phyloP scores from a whole-genome alignment of 2,797 vertebrate species.

The Rachycentron canadum region DNA sequence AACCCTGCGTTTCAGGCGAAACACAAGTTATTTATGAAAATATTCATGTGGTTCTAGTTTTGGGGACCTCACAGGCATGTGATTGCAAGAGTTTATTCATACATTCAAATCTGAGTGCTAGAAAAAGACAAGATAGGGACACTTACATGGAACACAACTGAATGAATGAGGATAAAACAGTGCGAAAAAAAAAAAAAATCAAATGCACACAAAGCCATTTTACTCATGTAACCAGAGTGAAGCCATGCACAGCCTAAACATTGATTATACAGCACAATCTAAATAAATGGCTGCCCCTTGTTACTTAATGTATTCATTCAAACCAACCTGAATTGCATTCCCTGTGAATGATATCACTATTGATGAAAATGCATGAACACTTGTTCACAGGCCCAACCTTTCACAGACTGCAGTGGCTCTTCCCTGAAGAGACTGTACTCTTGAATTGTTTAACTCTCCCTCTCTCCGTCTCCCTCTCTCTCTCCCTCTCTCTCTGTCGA shows the following conservation, averaged over 20 bases:
- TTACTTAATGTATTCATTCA: slow-evolving; percentile 74
- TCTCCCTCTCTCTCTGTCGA: slow-evolving; percentile 41
- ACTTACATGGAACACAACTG: slow-evolving; percentile 49
- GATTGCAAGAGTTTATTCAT: slow-evolving; percentile 69
- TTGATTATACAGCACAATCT: slow-evolving; percentile 54
- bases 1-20: slow-evolving; percentile 39
- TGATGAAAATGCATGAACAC: slow-evolving; percentile 81
- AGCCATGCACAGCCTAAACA: slow-evolving; percentile 69
- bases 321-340: slow-evolving; percentile 72
- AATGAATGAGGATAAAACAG: slow-evolving; percentile 58
- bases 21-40: slow-evolving; percentile 66
- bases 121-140: slow-evolving; percentile 37
- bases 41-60: slow-evolving; percentile 59
- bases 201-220: slow-evolving; percentile 62
- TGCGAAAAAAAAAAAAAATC: slow-evolving; percentile 10
- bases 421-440: slow-evolving; percentile 68
- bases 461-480: slow-evolving; percentile 18
- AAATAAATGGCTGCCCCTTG: slow-evolving; percentile 67
- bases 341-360: slow-evolving; percentile 75
- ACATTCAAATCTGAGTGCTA: slow-evolving; percentile 64
- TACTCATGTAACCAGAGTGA: slow-evolving; percentile 50
- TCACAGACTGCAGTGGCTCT: slow-evolving; percentile 61
- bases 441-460: slow-evolving; percentile 69
- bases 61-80: slow-evolving; percentile 43
- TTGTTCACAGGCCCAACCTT: slow-evolving; percentile 67